These are phyloP conservation scores for Sinodicranocentrus sp. DNA, from an alignment of 2,888 invertebrate genomes.

Conservation along the genomic window DNA sequence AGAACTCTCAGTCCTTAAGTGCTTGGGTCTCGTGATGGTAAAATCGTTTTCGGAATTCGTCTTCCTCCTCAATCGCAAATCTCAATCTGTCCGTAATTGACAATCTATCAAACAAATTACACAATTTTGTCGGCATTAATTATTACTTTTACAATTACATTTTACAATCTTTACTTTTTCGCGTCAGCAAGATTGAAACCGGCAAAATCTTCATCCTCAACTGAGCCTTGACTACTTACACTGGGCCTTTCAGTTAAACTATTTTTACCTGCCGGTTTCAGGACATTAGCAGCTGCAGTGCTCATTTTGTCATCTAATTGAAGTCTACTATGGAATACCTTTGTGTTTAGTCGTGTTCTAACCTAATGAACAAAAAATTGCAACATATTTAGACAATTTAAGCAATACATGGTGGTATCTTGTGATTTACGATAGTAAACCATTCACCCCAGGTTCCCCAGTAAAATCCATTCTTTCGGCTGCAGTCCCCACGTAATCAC, in stretches of 20 bases:
- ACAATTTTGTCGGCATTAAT: neutral
- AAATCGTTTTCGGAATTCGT: constrained; percentile 61
- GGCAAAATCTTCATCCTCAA: constrained; percentile 55
- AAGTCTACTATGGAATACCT: constrained; percentile 33
- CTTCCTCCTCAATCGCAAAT: constrained; percentile 64
- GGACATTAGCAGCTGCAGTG: constrained; percentile 26
- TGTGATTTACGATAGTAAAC: neutral
- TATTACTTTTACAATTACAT: neutral
- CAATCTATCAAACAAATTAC: constrained; percentile 26
- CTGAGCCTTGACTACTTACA: neutral
- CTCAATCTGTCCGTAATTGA: constrained; percentile 52
- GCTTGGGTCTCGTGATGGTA: constrained; percentile 62
- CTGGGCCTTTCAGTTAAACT: constrained; percentile 6
- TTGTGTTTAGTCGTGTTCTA: constrained; percentile 33
- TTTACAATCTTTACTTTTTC: constrained; percentile 43
- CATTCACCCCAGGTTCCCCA: constrained; percentile 49
- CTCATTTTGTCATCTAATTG: constrained; percentile 46
- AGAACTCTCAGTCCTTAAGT: constrained; percentile 63
- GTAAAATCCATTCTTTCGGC: constrained; percentile 34
- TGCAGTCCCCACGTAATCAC: constrained; percentile 58
- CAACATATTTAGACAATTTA: neutral
- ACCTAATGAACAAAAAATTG: constrained; percentile 18
- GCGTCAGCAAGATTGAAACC: constrained; percentile 55
- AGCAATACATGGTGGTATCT: neutral
- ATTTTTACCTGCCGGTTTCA: constrained; percentile 30